Base-by-base conservation (phyloP, 1,140 invertebrate genomes). In the Bacillus rossius region DNA sequence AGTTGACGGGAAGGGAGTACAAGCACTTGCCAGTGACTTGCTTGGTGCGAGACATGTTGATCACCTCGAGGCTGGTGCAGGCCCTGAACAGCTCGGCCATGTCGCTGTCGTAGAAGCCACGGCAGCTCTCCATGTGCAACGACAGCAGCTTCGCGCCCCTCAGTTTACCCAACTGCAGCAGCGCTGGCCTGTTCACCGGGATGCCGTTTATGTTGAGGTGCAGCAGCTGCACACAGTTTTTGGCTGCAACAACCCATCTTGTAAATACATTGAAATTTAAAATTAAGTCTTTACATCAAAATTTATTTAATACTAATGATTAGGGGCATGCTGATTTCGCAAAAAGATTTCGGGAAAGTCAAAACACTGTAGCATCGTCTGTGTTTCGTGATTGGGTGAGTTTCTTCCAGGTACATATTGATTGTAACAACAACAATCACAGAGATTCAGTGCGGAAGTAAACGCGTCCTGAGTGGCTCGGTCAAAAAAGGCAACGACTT, bases 191-290 rank as follows among this genome's bases (percentile, higher is more conserved):
- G 22, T 43, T 19, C n/a, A 57, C 17, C 4, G 47, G 55, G 16
- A 57, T 34, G n/a, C 55, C 47, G 14, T 29, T 25, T 23, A 43
- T n/a, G 40, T 57, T 57, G 38, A 57, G 47, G 47, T 22, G 22
- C 10, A 16, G 43, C 3, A 57, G 26, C 19, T 57, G 47, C 7
- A 7, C 17, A 57, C 40, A 49, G 3, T 16, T 10, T 0, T 20
- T 41, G 10, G 55, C 55, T 57, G 55, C 14, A 56, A 56, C 8
- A 8, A 49, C 13, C 42, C 8, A 34, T 43, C 23, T 17, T 14
- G 14, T 2, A 41, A 14, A 41, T 41, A n/a, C 16, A 41, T 16
- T 16, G 14, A 41, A 41, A 41, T 41, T n/a, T 41, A 41, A 41
- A 41, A 41, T 16, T n/a, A 16, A 16, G 16, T n/a, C 14, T 14